Evolutionary conservation across 2,797 vertebrate genomes (phyloP), one percentile per base, ranked within the genome.

Genomic region (Poecilia wingei): DNA sequence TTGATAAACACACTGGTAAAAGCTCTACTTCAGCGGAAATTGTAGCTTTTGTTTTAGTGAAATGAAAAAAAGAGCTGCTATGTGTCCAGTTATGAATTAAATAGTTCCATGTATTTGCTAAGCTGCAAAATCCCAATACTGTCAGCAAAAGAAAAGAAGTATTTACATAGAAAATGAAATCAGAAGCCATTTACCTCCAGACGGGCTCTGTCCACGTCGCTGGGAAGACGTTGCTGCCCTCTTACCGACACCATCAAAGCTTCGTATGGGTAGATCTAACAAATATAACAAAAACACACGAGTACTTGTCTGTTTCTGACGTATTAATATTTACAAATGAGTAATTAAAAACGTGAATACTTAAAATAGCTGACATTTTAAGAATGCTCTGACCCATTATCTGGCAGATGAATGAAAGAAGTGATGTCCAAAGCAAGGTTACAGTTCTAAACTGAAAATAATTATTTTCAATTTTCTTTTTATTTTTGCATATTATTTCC

Each of bases 251-350:
- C 97, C 81, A 99, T 86, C 31, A 99, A 94, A 82, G 97, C 88
- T 78, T 98, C 97, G 2, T 98, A 99, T 1, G 98, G 98, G 83
- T 99, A 98, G 82, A 99, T 97, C 98, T 99, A 68, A 72, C 4
- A 71, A 25, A 69, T 43, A 84, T 10, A 82, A 75, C 20, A 51
- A 14, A 9, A 76, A 13, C 36, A 51, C 39, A 68, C 5, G 39
- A 47, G 66, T 22, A 59, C 46, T 39, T 57, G 6, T 55, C 57
- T n/a, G 2, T 59, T 28, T 78, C 14, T 82, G 18, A 31, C 43
- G 10, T 53, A 41, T 10, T 69, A 14, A 43, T 16, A 69, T n/a
- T 43, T n/a, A 45, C 5, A 69, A 41, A 64, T 61, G 0, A 39
- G 33, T 9, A 22, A 4, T 8, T 68, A 68, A 20, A 41, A 68